Conservation (phyloP, 2,113 vertebrate genomes). For the Ophthalmolycus amberensis region DNA sequence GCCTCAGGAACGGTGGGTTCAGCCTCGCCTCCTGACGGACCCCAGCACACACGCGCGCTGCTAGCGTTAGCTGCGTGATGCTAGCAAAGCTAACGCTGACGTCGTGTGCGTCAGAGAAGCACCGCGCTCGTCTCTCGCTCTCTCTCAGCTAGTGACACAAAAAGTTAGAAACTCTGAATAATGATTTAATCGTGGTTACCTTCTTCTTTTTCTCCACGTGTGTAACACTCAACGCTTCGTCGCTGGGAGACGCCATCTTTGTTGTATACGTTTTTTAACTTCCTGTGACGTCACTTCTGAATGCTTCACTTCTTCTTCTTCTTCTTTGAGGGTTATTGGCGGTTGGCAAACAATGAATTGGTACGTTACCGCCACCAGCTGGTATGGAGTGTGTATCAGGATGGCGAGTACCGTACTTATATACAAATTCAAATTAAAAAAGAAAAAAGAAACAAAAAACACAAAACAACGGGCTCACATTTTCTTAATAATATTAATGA, state of each 20-base stretch:
- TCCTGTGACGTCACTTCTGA: neutral
- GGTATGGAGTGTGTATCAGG: too few species aligned
- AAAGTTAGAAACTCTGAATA: fast-evolving
- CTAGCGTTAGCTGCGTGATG: neutral
- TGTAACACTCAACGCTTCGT: neutral
- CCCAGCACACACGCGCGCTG: neutral
- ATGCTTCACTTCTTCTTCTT: neutral
- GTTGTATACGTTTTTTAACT: constrained; percentile 72
- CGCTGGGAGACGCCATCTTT: constrained; percentile 78
- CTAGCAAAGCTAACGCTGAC: neutral
- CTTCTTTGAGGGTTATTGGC: too few species aligned
- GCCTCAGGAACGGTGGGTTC: fast-evolving
- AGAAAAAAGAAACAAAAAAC: too few species aligned
- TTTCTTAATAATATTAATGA: too few species aligned
- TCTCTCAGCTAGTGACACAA: fast-evolving
- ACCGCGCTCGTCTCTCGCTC: too few species aligned
- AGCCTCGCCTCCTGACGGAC: neutral
- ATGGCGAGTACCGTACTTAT: too few species aligned
- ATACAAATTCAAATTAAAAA: too few species aligned
- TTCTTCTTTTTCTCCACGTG: constrained; percentile 83
- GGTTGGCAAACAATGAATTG: too few species aligned
- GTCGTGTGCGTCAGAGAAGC: neutral
- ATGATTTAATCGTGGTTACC: constrained; percentile 53
- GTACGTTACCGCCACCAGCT: too few species aligned
- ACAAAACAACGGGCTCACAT: too few species aligned